Evolutionary conservation across 1,140 invertebrate genomes (phyloP), one percentile per base, ranked within the genome.

Genomic region (Teleopsis dalmanni): DNA sequence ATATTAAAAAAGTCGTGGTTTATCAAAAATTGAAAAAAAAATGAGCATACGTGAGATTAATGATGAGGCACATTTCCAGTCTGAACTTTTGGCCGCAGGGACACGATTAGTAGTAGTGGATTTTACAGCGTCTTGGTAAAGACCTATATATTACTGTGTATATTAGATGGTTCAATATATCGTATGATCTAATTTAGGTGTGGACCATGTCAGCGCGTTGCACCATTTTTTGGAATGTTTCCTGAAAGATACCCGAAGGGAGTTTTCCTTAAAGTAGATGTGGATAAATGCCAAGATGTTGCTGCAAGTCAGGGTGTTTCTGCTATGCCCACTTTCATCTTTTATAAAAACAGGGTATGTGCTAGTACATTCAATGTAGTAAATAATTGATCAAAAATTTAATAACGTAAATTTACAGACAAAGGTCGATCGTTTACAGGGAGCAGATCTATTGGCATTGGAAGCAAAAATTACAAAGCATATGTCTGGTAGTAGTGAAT

Each of bases 241-340:
- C 85, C 92, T 10, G 74, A 73, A 4, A 90, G 88, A 71, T 97
- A 94, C 73, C 79, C 87, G 2, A 82, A 85, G 59, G 92, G 91
- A 8, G 77, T 95, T 7, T 99, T 99, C 69, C 72, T 98, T 0
- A 96, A 98, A 76, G 87, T 98, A 3, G 94, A 98, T 74, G 92
- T 95, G 19, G 88, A 94, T 62, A 81, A 85, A 60, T 92, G 89
- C 60, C 81, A 82, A 37, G 90, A 91, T 60, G 90, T 88, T 23
- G 91, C 94, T 2, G 78, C 82, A 19, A 74, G 75, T 18, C 85
- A 97, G 67, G 88, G 88, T 34, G 87, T 99, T 14, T 84, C 81
- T 51, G 90, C 92, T 3, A 98, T 99, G 92, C 96, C 96, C 7
- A 99, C 96, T 6, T 99, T 99, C 66, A 85, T 95, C 51, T 94